phyloP scores from a whole-genome alignment of 2,888 invertebrate species.

The Mylabris sibirica region DNA sequence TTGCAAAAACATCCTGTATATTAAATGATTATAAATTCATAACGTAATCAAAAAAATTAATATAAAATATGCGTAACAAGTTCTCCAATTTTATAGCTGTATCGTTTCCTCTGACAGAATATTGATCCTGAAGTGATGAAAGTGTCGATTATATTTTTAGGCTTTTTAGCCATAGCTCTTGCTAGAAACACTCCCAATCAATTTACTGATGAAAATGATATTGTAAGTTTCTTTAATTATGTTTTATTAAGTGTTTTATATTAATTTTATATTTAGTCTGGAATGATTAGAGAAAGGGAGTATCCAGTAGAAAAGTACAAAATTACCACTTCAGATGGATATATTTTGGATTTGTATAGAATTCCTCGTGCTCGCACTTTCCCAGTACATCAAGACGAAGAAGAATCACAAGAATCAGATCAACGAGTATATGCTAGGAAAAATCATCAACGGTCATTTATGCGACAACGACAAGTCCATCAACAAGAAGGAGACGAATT shows the following conservation, averaged over 20 bases:
- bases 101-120: background rate
- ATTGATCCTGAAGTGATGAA: background rate
- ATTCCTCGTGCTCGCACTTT: conserved; percentile 46
- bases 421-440: too few species aligned
- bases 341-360: conserved; percentile 60
- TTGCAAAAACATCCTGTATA: too few species aligned
- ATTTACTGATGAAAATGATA: background rate
- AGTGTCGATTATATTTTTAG: background rate
- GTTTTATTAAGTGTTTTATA: background rate
- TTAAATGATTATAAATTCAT: background rate
- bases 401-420: too few species aligned
- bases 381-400: too few species aligned
- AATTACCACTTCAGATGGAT: conserved; percentile 64
- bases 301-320: conserved; percentile 57
- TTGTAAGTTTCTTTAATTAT: background rate
- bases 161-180: background rate
- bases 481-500: too few species aligned
- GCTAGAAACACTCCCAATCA: background rate
- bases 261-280: conserved; percentile 44
- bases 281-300: conserved; percentile 56
- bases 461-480: too few species aligned
- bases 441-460: too few species aligned
- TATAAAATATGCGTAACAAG: background rate
- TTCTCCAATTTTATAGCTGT: background rate
- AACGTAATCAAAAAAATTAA: background rate